Conservation (phyloP, 2,797 vertebrate species). For the Ptychadena robeensis region DNA sequence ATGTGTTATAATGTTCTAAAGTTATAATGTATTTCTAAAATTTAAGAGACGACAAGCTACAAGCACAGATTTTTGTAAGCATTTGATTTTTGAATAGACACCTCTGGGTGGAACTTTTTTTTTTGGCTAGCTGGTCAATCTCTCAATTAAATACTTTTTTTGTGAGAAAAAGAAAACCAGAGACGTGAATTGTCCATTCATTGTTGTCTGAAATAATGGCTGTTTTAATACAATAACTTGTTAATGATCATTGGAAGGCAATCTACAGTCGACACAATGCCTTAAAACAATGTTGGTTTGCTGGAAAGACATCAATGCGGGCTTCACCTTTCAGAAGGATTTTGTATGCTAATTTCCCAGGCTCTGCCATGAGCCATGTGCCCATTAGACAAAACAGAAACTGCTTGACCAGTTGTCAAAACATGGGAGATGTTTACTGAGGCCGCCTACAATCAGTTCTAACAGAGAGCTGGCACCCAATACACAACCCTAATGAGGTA, state of each 20-base stretch:
- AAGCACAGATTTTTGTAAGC: background rate
- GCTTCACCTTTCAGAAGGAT: background rate
- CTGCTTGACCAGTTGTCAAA: conserved; percentile 35
- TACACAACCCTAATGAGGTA: conserved; percentile 43
- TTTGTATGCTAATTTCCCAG: conserved; percentile 43
- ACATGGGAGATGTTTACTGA: conserved; percentile 21
- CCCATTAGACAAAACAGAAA: conserved; percentile 44
- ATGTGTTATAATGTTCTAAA: too few species aligned
- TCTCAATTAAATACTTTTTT: background rate
- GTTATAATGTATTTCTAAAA: background rate
- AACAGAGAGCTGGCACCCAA: background rate
- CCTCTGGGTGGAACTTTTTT: background rate
- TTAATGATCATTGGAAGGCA: background rate
- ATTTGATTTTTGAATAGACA: background rate
- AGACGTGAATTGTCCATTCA: conserved; percentile 13
- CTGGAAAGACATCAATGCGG: background rate
- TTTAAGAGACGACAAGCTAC: too few species aligned
- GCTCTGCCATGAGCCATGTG: conserved; percentile 5
- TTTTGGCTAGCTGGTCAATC: background rate
- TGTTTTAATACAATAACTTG: background rate
- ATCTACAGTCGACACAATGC: background rate
- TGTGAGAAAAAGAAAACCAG: background rate
- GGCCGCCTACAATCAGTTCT: background rate
- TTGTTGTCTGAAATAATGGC: background rate
- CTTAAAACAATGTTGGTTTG: conserved; percentile 17